These are phyloP conservation scores for Heliothis virescens DNA, from an alignment of 1,140 invertebrate species.

Conservation along the genomic window DNA sequence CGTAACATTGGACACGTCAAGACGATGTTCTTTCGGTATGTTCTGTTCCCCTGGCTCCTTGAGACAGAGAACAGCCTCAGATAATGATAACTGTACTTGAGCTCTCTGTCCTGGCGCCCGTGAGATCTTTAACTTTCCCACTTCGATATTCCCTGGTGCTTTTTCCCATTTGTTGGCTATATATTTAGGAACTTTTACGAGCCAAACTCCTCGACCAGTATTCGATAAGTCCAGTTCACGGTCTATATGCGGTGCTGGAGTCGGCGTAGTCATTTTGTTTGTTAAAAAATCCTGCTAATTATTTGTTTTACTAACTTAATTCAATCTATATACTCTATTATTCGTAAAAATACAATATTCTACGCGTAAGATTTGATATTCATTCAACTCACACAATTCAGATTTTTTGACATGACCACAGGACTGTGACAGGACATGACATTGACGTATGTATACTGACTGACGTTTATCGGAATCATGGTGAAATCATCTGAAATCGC, in stretches of 20 bases:
- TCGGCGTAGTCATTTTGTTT: conserved; percentile 65
- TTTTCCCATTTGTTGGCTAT: conserved; percentile 96
- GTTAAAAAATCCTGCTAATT: background rate
- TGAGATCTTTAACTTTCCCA: conserved; percentile 87
- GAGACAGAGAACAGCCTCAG: conserved; percentile 88
- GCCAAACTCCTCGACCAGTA: conserved; percentile 95
- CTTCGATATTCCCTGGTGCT: conserved; percentile 89
- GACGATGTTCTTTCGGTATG: conserved; percentile 95
- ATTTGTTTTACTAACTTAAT: background rate
- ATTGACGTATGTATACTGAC: too few species aligned
- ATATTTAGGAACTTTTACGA: conserved; percentile 99
- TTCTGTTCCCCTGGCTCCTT: conserved; percentile 90
- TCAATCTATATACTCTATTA: too few species aligned
- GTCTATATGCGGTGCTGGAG: too few species aligned
- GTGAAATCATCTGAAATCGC: too few species aligned
- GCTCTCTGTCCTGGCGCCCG: conserved; percentile 86
- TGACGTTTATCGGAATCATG: too few species aligned
- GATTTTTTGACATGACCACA: too few species aligned
- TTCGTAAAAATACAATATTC: too few species aligned
- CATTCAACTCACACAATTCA: too few species aligned
- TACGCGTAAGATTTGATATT: too few species aligned
- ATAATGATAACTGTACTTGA: conserved; percentile 87
- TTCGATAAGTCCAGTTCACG: conserved; percentile 95
- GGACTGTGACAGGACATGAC: too few species aligned
- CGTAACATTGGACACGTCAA: conserved; percentile 95